These are phyloP conservation scores for Mormyrops boulengeri DNA, from an alignment of 2,797 vertebrate genomes.

Conservation along the genomic window DNA sequence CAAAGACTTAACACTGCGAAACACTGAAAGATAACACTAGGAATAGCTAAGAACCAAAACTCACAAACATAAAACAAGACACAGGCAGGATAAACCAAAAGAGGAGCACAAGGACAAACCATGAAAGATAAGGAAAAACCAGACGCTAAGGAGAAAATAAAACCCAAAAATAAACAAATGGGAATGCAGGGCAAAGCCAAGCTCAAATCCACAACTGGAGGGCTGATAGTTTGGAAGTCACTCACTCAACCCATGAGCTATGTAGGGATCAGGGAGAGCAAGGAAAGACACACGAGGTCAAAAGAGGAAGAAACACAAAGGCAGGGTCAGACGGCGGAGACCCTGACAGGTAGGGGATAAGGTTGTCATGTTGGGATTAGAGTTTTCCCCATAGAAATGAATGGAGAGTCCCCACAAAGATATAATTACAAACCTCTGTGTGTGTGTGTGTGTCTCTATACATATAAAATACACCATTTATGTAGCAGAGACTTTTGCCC, in stretches of 20 bases:
- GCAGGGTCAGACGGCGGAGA: not conserved
- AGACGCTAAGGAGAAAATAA: too few species aligned
- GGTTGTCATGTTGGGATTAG: not conserved
- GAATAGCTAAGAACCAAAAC: not conserved
- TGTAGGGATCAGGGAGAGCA: not conserved
- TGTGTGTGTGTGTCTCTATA: not conserved
- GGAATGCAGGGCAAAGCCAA: not conserved
- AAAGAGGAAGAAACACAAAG: not conserved
- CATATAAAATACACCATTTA: not conserved
- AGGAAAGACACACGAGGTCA: not conserved
- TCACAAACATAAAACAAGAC: too few species aligned
- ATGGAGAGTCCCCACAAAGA: not conserved
- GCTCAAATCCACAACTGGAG: not conserved
- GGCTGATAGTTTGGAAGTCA: not conserved
- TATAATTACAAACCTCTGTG: not conserved
- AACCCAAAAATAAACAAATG: too few species aligned
- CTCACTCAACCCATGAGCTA: not conserved
- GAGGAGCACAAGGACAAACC: too few species aligned
- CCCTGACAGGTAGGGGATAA: not conserved
- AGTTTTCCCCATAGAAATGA: not conserved
- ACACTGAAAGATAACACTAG: not conserved
- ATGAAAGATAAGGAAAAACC: too few species aligned
- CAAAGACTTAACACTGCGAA: not conserved
- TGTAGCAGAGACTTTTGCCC: not conserved
- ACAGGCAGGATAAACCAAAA: too few species aligned